phyloP scores from a whole-genome alignment of 2,113 vertebrate species.

The Notarius lentiginosus region DNA sequence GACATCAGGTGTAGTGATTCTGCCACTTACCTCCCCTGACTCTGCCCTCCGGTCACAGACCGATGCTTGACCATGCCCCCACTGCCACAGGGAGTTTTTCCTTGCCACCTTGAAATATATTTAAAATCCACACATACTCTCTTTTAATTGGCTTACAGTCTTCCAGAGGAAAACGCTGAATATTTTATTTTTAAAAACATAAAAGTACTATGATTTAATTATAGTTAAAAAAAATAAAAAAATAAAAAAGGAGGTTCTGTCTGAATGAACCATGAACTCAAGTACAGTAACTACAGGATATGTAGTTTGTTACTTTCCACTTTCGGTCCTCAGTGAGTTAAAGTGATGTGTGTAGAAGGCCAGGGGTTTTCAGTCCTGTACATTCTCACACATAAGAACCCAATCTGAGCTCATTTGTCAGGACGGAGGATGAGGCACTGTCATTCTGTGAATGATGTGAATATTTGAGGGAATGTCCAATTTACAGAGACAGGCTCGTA shows the following conservation, averaged over 20 bases:
- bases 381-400: conserved; percentile 28
- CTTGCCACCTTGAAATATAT: no score
- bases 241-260: no score
- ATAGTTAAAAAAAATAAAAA: no score
- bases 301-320: neutral
- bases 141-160: neutral
- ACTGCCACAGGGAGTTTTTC: no score
- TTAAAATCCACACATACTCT: neutral
- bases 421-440: conserved; percentile 27
- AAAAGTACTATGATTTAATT: no score
- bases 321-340: conserved; percentile 14
- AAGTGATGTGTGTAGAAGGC: conserved; percentile 60
- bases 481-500: conserved; percentile 37
- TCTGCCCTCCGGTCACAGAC: no score
- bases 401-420: conserved; percentile 56
- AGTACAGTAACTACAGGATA: neutral
- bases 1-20: no score
- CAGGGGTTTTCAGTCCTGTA: conserved; percentile 58
- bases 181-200: no score
- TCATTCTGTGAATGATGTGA: conserved; percentile 23
- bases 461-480: conserved; percentile 7
- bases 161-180: neutral
- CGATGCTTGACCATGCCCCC: no score
- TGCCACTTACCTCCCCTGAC: no score
- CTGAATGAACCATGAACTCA: neutral